Conservation (phyloP, 2,797 vertebrate genomes). For the Phaenicophaeus curvirostris region DNA sequence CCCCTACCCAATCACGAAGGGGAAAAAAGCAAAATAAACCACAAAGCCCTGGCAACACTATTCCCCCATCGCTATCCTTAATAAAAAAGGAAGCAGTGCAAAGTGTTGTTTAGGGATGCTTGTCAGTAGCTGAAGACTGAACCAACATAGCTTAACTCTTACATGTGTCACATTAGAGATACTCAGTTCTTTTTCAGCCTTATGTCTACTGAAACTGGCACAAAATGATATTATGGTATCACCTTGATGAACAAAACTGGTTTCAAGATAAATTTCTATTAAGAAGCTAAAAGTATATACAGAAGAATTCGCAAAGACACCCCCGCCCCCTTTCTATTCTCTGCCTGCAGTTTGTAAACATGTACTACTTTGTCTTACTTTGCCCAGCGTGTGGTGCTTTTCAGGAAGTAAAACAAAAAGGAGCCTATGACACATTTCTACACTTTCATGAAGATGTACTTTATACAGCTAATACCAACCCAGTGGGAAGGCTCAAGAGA, state of each 20-base stretch:
- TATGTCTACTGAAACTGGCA: not conserved
- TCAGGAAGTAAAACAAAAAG: not conserved
- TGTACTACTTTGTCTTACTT: not conserved
- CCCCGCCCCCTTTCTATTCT: not conserved
- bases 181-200: not conserved
- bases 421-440: not conserved
- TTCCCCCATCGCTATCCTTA: not conserved
- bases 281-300: not conserved
- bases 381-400: not conserved
- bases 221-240: fast-evolving
- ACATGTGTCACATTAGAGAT: not conserved
- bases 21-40: not conserved
- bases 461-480: not conserved
- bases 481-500: not conserved
- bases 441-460: not conserved
- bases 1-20: not conserved
- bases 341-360: not conserved
- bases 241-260: not conserved
- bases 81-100: not conserved
- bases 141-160: not conserved
- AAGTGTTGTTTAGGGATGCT: not conserved
- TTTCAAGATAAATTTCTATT: not conserved
- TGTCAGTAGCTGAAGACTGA: not conserved
- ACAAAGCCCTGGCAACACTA: not conserved
- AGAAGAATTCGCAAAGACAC: not conserved